These are phyloP conservation scores for Sceloporus undulatus DNA, from an alignment of 2,113 vertebrate genomes.

Conservation along the genomic window DNA sequence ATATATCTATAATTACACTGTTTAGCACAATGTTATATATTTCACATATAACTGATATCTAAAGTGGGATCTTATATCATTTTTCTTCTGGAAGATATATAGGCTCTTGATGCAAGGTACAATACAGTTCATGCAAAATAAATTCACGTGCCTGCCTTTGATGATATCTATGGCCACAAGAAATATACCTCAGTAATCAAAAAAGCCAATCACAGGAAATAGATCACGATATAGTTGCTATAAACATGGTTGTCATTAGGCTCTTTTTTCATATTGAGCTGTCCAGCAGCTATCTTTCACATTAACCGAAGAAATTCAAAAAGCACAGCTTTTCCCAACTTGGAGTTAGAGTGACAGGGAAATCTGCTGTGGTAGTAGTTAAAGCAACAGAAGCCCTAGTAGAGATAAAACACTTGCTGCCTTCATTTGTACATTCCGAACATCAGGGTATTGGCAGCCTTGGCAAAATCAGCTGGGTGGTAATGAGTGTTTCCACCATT, in stretches of 20 bases:
- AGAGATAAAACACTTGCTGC: not conserved
- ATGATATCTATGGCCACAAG: not conserved
- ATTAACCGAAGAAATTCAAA: not conserved
- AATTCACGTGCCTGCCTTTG: not conserved
- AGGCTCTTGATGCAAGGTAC: not conserved
- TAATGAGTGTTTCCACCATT: not conserved
- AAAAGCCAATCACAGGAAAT: not conserved
- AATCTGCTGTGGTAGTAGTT: not conserved
- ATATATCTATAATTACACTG: not conserved
- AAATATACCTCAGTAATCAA: not conserved
- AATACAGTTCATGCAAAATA: not conserved
- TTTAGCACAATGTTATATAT: not conserved
- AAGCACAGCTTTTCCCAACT: not conserved
- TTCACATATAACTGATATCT: not conserved
- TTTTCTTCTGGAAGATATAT: no score
- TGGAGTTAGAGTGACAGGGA: not conserved
- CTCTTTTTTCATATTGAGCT: not conserved
- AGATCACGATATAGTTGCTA: not conserved
- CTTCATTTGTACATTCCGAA: not conserved
- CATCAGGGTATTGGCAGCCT: not conserved
- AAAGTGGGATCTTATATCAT: not conserved
- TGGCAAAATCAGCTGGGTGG: not conserved
- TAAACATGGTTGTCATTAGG: not conserved
- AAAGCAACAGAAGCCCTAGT: not conserved
- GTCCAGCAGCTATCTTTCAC: not conserved